phyloP scores from a whole-genome alignment of 2,888 invertebrate genomes.

The Iselma pallidipennis region DNA sequence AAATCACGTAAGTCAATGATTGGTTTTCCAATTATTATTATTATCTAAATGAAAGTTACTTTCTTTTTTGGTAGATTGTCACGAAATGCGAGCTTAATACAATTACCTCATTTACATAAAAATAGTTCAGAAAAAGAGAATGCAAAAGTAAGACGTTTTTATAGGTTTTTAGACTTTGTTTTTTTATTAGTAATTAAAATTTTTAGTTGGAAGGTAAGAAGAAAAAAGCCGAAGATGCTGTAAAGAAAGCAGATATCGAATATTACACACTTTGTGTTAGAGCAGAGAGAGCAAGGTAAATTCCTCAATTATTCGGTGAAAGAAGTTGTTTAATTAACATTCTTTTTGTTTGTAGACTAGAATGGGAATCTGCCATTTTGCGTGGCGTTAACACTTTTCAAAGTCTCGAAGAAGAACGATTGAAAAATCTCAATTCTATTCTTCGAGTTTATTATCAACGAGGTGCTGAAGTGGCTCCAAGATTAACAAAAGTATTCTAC shows the following conservation, averaged over 20 bases:
- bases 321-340: constrained; percentile 5
- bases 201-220: constrained; percentile 81
- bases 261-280: constrained; percentile 91
- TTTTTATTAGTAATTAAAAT: constrained; percentile 2
- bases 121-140: constrained; percentile 62
- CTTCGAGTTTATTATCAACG: constrained; percentile 69
- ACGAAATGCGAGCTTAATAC: constrained; percentile 54
- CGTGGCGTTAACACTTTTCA: constrained; percentile 87
- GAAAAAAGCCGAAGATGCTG: constrained; percentile 86
- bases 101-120: constrained; percentile 53
- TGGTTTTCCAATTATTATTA: not conserved
- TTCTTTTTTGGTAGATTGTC: constrained; percentile 48
- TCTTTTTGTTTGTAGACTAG: constrained; percentile 63
- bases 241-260: constrained; percentile 90
- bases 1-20: constrained; percentile 42
- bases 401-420: constrained; percentile 85
- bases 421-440: constrained; percentile 76
- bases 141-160: constrained; percentile 61
- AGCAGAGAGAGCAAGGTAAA: constrained; percentile 82
- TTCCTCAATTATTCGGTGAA: not conserved
- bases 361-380: constrained; percentile 89
- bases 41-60: constrained; percentile 44
- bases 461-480: constrained; percentile 75
- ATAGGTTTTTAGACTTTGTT: not conserved
- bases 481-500: constrained; percentile 67